Base-by-base conservation (phyloP, 64 coral and sea anemone genomes). In the Actinia tenebrosa region DNA sequence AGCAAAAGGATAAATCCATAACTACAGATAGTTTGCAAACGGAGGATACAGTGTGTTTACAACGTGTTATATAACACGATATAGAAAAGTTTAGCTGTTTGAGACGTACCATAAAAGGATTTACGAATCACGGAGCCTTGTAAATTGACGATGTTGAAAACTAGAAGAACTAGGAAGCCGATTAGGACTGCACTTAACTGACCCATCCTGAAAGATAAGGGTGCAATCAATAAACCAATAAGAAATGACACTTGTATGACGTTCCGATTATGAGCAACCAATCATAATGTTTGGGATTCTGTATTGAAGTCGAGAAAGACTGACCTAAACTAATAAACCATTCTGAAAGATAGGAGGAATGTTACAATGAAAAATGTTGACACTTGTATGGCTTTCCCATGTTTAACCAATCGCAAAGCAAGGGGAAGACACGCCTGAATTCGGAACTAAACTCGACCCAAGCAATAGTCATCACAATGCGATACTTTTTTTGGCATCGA, bases 151-250 rank as follows among this genome's bases (percentile, higher is more conserved):
- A 75, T 26, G 69, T 75, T 30, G 22, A 75, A 42, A 13, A 42
- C 2, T 15, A 75, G 10, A 75, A 75, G 69, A 25, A 75, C 69
- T 37, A 72, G 10, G 26, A 72, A 72, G 69, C 9, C 11, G 25
- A 72, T 5, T 15, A 42, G 42, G 3, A 16, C n/a, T 42, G 26
- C 4, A 75, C 69, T 27, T 13, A 75, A 75, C 26, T 16, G 27
- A 75, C 37, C 23, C 69, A 75, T 75, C 23, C 69, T 75, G 69
- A 42, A 75, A 75, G 11, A 75, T 42, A 75, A 75, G 69, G 69
- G 47, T 27, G 13, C 25, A 15, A 26, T 14, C 2, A 75, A 75
- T 75, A 16, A 75, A 27, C 25, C 5, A 75, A 69, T 20, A 1
- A 22, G 64, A 25, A 22, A 25, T 9, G 26, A 30, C 69, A 27